Conservation (phyloP, 2,888 invertebrate genomes). For the Dastarcus helophoroides region DNA sequence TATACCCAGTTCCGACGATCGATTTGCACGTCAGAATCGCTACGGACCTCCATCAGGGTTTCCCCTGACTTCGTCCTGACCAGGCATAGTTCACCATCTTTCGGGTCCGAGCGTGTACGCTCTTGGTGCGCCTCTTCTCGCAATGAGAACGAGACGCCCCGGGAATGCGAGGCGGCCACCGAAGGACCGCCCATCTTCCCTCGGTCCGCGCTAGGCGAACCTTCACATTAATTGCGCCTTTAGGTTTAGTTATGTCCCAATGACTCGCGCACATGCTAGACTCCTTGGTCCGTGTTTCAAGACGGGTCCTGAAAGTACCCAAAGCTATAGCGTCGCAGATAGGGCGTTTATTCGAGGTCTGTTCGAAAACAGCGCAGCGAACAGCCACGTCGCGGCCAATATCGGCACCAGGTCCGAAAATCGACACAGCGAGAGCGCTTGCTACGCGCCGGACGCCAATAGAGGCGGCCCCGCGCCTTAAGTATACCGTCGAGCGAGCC, state of each 20-base stretch:
- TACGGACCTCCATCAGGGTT: conserved; percentile 61
- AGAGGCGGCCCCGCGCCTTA: conserved; percentile 10
- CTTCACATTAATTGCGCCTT: conserved; percentile 58
- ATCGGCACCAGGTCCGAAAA: conserved; percentile 16
- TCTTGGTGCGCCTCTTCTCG: conserved; percentile 45
- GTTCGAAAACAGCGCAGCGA: conserved; percentile 16
- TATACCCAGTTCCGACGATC: conserved; percentile 66
- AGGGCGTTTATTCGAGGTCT: conserved; percentile 18
- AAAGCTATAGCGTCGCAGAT: conserved; percentile 33
- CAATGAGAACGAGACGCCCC: conserved; percentile 42
- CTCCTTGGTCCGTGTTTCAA: conserved; percentile 71
- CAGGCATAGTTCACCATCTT: conserved; percentile 65
- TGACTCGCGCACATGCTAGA: conserved; percentile 61
- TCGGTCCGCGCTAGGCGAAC: conserved; percentile 30
- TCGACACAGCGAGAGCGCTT: conserved; percentile 26
- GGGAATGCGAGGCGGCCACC: conserved; percentile 29
- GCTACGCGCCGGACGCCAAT: conserved; percentile 21
- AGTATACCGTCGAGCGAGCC: conserved; percentile 16
- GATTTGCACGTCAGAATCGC: conserved; percentile 71
- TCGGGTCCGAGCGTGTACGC: conserved; percentile 59
- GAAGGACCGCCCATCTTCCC: conserved; percentile 37
- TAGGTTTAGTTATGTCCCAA: conserved; percentile 46
- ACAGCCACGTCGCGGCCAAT: conserved; percentile 10
- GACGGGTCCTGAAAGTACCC: conserved; percentile 50
- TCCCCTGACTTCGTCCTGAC: conserved; percentile 58